Evolutionary conservation across 2,888 invertebrate species (phyloP), one percentile per base, ranked within the genome.

Genomic region (Oligia strigilis): DNA sequence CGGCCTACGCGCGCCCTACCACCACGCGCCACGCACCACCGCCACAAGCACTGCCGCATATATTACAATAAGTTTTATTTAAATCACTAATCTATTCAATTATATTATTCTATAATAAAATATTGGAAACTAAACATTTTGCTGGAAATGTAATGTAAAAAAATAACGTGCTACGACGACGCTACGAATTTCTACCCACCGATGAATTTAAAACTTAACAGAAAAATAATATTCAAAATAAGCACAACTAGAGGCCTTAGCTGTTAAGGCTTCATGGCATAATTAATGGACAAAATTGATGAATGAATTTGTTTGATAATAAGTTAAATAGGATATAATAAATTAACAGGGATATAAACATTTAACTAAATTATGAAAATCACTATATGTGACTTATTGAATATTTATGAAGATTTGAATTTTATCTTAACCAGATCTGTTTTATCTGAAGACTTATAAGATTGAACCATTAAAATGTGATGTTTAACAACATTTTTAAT

Each of bases 1-100:
- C 94, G 93, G 92, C 94, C 92, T 93, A 93, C 92, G 91, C 92
- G 92, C 92, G 94, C 93, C 93, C 91, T 91, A 86, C 92, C 93
- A 88, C 79, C 90, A 87, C 81, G 80, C 88, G 83, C 80, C 80
- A 81, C 78, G 40, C 40, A 40, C 40, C 40, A 46, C 46, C 73
- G 73, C 80, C 76, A 62, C 78, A 74, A 76, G 64, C 84, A 71
- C 91, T 72, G 13, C 49, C 72, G 19, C 65, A 40, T 80, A 43
- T 79, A 65, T 58, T 19, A 19, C 49, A 60, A 49, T 23, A n/a
- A 66, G 49, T 40, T 81, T 69, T 72, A 77, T 75, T 77, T 72
- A 69, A 69, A 78, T 62, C 23, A 75, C 65, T 73, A 55, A 66
- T 62, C 13, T 58, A n/a, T 74, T 67, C 14, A 55, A 76, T 72